These are phyloP conservation scores for Pocillopora damicornis DNA, from an alignment of 64 coral and sea anemone genomes.

Conservation along the genomic window DNA sequence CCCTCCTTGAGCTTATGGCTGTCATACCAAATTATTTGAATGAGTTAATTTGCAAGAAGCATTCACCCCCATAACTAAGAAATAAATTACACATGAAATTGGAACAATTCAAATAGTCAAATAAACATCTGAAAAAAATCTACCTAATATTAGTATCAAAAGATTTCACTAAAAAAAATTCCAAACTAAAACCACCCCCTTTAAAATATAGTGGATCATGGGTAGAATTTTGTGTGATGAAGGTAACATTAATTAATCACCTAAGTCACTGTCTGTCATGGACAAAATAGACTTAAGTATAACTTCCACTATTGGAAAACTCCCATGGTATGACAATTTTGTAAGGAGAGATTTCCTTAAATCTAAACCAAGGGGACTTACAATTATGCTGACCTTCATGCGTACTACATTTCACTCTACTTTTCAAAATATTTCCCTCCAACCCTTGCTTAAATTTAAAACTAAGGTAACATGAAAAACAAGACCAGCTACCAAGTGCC, in stretches of 20 bases:
- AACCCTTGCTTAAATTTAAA: background rate
- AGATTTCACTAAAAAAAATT: background rate
- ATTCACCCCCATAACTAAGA: background rate
- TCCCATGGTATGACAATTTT: too few species aligned
- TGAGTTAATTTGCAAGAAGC: too few species aligned
- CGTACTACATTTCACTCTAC: background rate
- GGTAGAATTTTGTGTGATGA: too few species aligned
- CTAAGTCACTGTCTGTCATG: too few species aligned
- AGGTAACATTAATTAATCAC: too few species aligned
- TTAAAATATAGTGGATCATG: too few species aligned
- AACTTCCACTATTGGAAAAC: too few species aligned
- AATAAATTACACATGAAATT: slow-evolving; percentile 1
- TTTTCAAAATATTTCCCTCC: background rate
- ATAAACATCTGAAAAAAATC: background rate
- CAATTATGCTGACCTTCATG: too few species aligned
- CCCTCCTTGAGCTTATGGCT: background rate
- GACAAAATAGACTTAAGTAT: too few species aligned
- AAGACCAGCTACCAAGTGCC: background rate
- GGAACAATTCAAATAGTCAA: slow-evolving; percentile 1
- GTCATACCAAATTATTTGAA: background rate
- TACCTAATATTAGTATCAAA: background rate
- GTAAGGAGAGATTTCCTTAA: too few species aligned
- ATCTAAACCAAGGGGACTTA: too few species aligned
- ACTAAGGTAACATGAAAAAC: background rate
- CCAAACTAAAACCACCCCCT: background rate